Base-by-base conservation (phyloP, 2,888 invertebrate genomes). In the Pomacea canaliculata region DNA sequence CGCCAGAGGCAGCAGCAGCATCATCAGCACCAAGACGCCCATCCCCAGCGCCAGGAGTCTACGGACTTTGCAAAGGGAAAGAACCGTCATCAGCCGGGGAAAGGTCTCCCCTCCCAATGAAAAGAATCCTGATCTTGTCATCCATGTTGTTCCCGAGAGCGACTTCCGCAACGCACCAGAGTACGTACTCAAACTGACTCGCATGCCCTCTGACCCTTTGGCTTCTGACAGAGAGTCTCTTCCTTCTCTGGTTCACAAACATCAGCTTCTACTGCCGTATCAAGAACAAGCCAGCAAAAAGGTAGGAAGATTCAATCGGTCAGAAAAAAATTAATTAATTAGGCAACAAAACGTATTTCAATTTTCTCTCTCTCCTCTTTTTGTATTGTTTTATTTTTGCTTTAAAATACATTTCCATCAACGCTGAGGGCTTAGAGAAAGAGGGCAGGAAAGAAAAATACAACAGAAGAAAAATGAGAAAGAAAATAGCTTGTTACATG, bases 141-240 rank as follows among this genome's bases (percentile, higher is more conserved):
- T 87, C 49, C 79, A 81, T 46, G 85, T 84, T 77, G 87, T 85
- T 16, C 84, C 85, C 76, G 70, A 77, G 19, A 79, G 75, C 48
- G 87, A 89, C 75, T 82, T 88, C 66, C 80, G 87, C 27, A 89
- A 89, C 77, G 85, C 83, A n/a, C 85, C 85, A 9, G 86, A 87
- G 70, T 86, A 86, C 77, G 80, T 89, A 27, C 83, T 87, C 27
- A 81, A 81, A 69, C 70, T 81, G 70, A 76, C 74, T 18, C 71
- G 71, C 23, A 49, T 82, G 62, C 76, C 78, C 8, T 76, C 67
- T 56, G 76, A 76, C 56, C 70, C 71, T 79, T 71, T 65, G 76
- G 79, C 72, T 79, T 81, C 56, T 68, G 73, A 71, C 51, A 67
- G 63, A 65, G 83, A 46, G 76, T 37, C 65, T 69, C 27, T 62